Evolutionary conservation across 1,140 invertebrate genomes (phyloP), one percentile per base, ranked within the genome.

Genomic region (Drosophila gunungcola): DNA sequence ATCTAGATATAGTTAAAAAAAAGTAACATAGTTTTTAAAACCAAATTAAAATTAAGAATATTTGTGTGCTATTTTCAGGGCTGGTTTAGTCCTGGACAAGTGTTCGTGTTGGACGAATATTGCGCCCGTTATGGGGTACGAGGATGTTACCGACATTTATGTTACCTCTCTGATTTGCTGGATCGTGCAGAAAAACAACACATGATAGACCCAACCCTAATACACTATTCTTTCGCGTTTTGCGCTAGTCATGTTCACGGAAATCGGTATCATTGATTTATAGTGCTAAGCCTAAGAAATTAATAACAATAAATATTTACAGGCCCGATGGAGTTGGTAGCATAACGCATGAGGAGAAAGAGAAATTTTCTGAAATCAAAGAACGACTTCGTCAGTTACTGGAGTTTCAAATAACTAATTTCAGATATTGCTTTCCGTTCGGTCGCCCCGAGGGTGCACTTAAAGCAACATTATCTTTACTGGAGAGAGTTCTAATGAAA

Each of bases 321-420:
- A 98, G 98, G 93, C 98, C 98, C 32, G 99, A 99, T 93, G 98
- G 98, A 13, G 98, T 99, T 70, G 98, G 98, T 68, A 99, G 98
- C 79, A 98, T 99, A 64, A 98, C 98, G 4, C 95, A 98, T 85
- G 98, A 98, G 92, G 99, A 99, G 92, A 99, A 98, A 92, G 98
- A 99, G 86, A 98, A 98, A 91, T 99, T 99, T 93, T 96, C 98
- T 62, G 97, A 99, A 92, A 97, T 99, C 63, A 99, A 99, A 93
- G 98, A 99, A 89, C 94, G 98, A 51, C 93, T 99, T 55, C 95
- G 97, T 88, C 95, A 97, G 78, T 93, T 99, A 58, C 93, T 99
- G 46, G 98, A 99, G 93, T 96, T 98, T 93, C 99, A 99, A 95
- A 99, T 99, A 64, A 99, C 99, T 3, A 99, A 99, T 94, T 99